These are phyloP conservation scores for Tenthredo scrophulariae DNA, from an alignment of 2,888 invertebrate species.

Conservation along the genomic window DNA sequence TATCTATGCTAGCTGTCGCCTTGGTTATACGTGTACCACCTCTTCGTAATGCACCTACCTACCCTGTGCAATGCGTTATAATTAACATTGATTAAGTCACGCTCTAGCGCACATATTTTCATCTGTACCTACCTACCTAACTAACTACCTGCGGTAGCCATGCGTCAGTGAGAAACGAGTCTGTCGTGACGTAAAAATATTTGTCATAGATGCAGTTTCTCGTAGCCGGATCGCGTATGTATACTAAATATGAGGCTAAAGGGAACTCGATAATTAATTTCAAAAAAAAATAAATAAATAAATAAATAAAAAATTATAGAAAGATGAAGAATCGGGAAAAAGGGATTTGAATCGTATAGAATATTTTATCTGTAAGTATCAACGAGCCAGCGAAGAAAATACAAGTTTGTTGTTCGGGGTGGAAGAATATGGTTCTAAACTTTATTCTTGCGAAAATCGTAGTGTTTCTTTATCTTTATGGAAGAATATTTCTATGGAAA, in stretches of 20 bases:
- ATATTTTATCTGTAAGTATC: background rate
- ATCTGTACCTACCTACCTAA: constrained; percentile 48
- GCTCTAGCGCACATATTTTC: constrained; percentile 57
- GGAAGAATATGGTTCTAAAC: background rate
- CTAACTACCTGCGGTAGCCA: background rate
- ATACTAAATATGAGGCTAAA: background rate
- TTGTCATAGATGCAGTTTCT: background rate
- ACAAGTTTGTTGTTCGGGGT: background rate
- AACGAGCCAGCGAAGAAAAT: background rate
- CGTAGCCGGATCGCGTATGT: background rate
- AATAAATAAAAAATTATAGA: background rate
- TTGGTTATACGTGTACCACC: background rate
- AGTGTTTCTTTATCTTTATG: background rate
- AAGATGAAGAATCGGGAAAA: background rate
- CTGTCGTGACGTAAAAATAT: background rate
- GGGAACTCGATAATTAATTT: constrained; percentile 1
- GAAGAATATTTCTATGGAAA: background rate
- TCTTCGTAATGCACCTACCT: background rate
- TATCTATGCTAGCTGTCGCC: constrained; percentile 23
- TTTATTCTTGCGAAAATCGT: background rate
- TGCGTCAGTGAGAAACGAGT: constrained; percentile 37
- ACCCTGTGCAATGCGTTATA: constrained; percentile 61
- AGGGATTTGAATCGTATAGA: background rate
- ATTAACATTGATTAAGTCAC: constrained; percentile 70
- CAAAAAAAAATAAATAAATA: background rate